Evolutionary conservation across 2,113 vertebrate genomes (phyloP).

Genomic region (Syngnathus floridae): DNA sequence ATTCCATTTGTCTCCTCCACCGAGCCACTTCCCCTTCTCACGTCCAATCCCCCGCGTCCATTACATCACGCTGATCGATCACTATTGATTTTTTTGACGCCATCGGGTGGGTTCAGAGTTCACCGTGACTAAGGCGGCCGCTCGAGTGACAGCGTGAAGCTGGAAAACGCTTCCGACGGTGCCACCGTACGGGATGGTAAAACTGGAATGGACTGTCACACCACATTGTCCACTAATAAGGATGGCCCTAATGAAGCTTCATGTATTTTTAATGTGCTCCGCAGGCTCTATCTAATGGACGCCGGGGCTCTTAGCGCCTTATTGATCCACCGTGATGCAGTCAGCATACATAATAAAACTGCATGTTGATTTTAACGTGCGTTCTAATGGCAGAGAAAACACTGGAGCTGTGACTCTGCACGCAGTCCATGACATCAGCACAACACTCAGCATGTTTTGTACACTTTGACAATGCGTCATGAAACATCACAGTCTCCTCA

Average conservation of each 20-base stretch:
- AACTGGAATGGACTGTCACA: conserved; percentile 26
- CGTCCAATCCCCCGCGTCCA: conserved; percentile 28
- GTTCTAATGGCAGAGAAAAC: conserved; percentile 24
- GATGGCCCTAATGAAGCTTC: conserved; percentile 45
- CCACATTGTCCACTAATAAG: conserved; percentile 31
- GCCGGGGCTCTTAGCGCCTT: conserved; percentile 33
- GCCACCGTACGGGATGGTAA: conserved; percentile 20
- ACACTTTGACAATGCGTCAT: background rate
- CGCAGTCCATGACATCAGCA: background rate
- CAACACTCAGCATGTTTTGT: conserved; percentile 5
- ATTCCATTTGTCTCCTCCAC: conserved; percentile 35
- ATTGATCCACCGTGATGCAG: conserved; percentile 59
- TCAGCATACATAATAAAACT: conserved; percentile 32
- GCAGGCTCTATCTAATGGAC: conserved; percentile 48
- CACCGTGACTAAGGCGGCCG: conserved; percentile 40
- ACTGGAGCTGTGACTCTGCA: conserved; percentile 26
- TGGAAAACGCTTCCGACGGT: conserved; percentile 9
- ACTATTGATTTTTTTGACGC: conserved; percentile 60
- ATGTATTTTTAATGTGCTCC: conserved; percentile 66
- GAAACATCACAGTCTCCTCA: background rate
- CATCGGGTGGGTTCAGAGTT: conserved; percentile 54
- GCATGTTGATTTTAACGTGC: conserved; percentile 10
- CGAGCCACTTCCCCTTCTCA: conserved; percentile 29
- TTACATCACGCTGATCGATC: conserved; percentile 57
- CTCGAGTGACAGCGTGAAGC: conserved; percentile 44